phyloP scores from a whole-genome alignment of 2,888 invertebrate genomes.

The Hedychridium roseum region DNA sequence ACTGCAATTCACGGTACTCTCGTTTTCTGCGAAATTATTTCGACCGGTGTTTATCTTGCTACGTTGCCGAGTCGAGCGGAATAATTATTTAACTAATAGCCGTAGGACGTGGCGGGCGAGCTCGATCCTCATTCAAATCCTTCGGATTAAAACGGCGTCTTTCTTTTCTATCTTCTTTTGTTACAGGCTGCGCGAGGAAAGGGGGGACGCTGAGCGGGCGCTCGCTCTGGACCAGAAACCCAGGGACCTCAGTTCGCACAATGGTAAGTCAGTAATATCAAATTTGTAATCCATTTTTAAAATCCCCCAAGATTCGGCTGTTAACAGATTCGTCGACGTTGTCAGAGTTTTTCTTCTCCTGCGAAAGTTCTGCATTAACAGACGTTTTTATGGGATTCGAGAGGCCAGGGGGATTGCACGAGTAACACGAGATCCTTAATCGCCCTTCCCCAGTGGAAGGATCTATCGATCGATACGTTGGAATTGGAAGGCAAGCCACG shows the following conservation, averaged over 20 bases:
- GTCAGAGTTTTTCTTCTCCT: too few species aligned
- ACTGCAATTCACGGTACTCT: too few species aligned
- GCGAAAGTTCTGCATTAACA: too few species aligned
- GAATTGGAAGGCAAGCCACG: constrained; percentile 40
- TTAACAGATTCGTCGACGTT: too few species aligned
- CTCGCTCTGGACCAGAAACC: constrained; percentile 84
- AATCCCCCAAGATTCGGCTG: too few species aligned
- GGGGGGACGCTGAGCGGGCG: constrained; percentile 84
- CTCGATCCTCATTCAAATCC: constrained; percentile 35
- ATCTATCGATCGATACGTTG: constrained; percentile 39
- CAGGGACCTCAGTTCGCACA: constrained; percentile 85
- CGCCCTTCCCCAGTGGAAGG: constrained; percentile 25
- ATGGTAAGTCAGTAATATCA: constrained; percentile 71
- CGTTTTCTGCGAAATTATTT: too few species aligned
- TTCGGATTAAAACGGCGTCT: constrained; percentile 3
- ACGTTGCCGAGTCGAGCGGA: constrained; percentile 49
- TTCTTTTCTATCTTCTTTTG: constrained; percentile 50
- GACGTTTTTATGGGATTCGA: too few species aligned
- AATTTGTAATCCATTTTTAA: constrained; percentile 43
- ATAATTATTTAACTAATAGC: constrained; percentile 60
- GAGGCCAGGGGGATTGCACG: too few species aligned
- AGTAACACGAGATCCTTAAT: constrained; percentile 42
- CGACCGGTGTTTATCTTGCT: constrained; percentile 56
- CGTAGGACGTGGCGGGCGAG: constrained; percentile 17
- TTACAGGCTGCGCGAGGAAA: constrained; percentile 87